These are phyloP conservation scores for Ophiothrix spiculata DNA, from an alignment of 35 echinoderm and acorn worm genomes.

Conservation along the genomic window DNA sequence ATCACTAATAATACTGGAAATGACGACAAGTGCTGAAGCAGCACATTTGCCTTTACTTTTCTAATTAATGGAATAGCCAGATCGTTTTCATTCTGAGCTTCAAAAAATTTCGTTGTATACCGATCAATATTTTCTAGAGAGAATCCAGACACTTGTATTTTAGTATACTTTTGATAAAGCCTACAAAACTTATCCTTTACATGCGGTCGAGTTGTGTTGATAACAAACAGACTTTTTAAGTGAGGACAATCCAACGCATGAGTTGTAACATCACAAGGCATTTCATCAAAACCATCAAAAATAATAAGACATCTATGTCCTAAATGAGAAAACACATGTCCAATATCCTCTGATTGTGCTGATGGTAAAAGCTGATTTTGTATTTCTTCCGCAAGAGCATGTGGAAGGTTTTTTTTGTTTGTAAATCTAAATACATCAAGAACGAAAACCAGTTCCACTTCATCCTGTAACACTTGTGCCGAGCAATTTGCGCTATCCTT, in stretches of 20 bases:
- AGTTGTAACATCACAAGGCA: background rate
- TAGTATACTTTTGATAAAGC: background rate
- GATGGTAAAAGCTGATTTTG: conserved; percentile 1
- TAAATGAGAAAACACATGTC: background rate
- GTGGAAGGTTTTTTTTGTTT: background rate
- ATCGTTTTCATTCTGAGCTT: background rate
- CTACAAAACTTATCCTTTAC: background rate
- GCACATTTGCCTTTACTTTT: background rate
- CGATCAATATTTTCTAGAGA: background rate
- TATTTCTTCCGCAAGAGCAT: background rate
- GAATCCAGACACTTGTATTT: background rate
- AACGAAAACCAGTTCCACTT: background rate
- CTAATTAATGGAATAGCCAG: background rate
- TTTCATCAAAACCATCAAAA: conserved; percentile 26
- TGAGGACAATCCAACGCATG: background rate
- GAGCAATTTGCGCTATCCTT: too few relatives aligned
- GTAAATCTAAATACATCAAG: background rate
- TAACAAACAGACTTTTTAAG: background rate
- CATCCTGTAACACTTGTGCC: too few relatives aligned
- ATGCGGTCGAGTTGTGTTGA: background rate
- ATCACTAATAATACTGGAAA: background rate
- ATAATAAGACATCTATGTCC: background rate
- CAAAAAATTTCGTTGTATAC: background rate
- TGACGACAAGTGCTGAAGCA: background rate
- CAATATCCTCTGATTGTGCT: background rate